Conservation (phyloP, 30 jellyfish, hydroid and myxozoan species). For the Aurelia aurita region DNA sequence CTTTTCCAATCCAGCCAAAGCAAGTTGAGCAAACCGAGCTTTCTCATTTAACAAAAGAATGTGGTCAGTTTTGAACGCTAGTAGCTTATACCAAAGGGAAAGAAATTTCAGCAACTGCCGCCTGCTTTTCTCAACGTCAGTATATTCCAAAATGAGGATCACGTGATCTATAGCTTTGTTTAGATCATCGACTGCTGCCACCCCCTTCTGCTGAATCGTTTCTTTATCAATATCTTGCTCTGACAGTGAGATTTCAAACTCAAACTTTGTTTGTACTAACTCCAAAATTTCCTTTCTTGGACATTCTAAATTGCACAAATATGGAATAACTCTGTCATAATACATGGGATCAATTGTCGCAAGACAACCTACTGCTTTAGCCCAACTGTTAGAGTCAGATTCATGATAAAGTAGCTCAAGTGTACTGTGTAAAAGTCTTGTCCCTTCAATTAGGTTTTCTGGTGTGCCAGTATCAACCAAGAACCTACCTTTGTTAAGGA, state of each 20-base stretch:
- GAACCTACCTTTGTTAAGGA: constrained; percentile 16
- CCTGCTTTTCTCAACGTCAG: neutral
- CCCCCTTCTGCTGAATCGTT: neutral
- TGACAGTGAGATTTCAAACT: neutral
- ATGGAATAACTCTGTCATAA: neutral
- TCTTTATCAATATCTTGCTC: neutral
- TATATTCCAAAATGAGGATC: neutral
- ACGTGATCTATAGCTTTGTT: neutral
- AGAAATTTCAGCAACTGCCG: neutral
- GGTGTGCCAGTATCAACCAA: neutral
- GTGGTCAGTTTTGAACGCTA: too few relatives aligned
- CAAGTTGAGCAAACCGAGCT: too few relatives aligned
- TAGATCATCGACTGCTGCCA: neutral
- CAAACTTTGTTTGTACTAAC: neutral
- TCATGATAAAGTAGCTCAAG: neutral
- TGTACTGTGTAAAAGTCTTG: neutral
- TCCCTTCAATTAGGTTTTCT: neutral
- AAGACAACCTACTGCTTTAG: constrained; percentile 17
- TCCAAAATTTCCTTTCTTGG: neutral
- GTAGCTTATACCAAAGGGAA: neutral
- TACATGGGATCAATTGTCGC: neutral
- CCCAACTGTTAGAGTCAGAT: constrained; percentile 5
- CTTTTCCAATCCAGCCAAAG: too few relatives aligned
- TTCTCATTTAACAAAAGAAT: too few relatives aligned
- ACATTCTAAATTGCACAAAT: neutral